These are phyloP conservation scores for Macrochelys suwanniensis DNA, from an alignment of 2,797 vertebrate genomes.

Conservation along the genomic window DNA sequence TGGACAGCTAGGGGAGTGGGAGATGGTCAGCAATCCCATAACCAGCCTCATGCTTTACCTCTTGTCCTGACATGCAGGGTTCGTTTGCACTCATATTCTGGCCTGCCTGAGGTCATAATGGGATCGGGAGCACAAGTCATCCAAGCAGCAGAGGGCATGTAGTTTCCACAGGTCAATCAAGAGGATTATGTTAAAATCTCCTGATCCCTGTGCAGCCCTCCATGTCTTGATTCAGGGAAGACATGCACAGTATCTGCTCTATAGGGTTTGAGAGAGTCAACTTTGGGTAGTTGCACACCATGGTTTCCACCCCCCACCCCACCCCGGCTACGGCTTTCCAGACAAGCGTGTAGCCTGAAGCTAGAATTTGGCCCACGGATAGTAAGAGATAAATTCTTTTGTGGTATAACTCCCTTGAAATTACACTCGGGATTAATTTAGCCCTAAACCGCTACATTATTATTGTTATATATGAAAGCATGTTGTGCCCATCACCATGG, in stretches of 20 bases:
- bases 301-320: not conserved
- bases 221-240: not conserved
- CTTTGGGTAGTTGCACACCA: constrained; percentile 21
- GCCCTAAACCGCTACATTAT: not conserved
- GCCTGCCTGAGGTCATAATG: not conserved
- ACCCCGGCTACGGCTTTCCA: not conserved
- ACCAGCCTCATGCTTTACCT: not conserved
- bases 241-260: not conserved
- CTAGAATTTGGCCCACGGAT: constrained; percentile 21
- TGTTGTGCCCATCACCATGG: not conserved
- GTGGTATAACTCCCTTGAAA: not conserved
- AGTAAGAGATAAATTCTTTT: not conserved
- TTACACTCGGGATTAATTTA: not conserved
- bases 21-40: not conserved
- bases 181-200: not conserved
- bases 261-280: not conserved
- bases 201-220: not conserved
- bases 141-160: not conserved
- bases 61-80: not conserved
- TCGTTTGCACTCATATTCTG: not conserved
- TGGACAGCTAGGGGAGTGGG: not conserved
- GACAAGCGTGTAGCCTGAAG: not conserved
- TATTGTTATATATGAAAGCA: not conserved
- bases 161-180: constrained; percentile 56
- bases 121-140: not conserved